These are phyloP conservation scores for Hepsetus odoe DNA, from an alignment of 2,113 vertebrate species.

Conservation along the genomic window DNA sequence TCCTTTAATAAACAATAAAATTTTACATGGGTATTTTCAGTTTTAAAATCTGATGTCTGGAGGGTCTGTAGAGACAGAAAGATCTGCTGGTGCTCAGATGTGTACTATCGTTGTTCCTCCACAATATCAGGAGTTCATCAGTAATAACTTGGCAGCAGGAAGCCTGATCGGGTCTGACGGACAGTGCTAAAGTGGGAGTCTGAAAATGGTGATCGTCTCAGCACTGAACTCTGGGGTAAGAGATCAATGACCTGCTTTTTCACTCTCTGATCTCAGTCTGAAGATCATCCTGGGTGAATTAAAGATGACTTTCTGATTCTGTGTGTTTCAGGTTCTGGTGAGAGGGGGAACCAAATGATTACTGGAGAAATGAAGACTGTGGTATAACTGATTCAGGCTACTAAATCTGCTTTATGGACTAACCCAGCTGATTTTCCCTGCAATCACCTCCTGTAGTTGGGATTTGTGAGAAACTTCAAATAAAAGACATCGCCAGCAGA, in stretches of 20 bases:
- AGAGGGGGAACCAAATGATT: neutral
- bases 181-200: neutral
- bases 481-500: no score
- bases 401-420: neutral
- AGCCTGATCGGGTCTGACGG: conserved; percentile 30
- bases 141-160: neutral
- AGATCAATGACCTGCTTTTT: neutral
- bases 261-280: neutral
- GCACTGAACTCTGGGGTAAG: neutral
- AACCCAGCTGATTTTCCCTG: neutral
- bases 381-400: neutral
- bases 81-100: neutral
- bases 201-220: conserved; percentile 25
- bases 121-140: neutral
- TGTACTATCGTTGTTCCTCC: neutral
- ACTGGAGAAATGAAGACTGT: neutral
- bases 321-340: conserved; percentile 5
- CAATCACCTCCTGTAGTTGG: neutral
- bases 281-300: neutral
- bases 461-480: neutral
- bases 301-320: neutral
- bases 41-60: no score
- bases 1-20: no score
- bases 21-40: no score
- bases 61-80: no score